Base-by-base conservation (phyloP, 2,888 invertebrate species). In the Argyra leucocephala region DNA sequence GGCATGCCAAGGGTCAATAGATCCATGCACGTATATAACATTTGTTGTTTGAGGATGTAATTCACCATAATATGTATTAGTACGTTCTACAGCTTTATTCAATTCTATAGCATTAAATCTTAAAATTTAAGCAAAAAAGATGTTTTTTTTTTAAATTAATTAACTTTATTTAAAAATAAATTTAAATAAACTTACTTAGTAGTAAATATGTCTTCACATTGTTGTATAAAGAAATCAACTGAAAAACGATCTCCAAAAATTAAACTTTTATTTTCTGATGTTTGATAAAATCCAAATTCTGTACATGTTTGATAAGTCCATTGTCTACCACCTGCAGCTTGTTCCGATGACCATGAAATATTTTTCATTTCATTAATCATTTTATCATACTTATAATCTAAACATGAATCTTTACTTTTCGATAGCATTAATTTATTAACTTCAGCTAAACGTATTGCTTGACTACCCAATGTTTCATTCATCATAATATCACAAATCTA, bases 221-320 rank as follows among this genome's bases (percentile, higher is more conserved):
- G 91, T 68, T 88, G 83, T 26, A 88, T 82, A 73, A 88, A 95
- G 78, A 90, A 95, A 66, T 88, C 84, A 0, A 89, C 77, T 0
- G 88, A 85, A 70, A 95, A 93, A 36, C 83, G 80, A 73, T 88
- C 82, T 0, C 93, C 91, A 75, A 96, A 96, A 77, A 86, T 77
- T 23, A 72, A 73, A 0, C 69, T 69, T n/a, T 72, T 72, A n/a
- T 77, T 74, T 21, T 75, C 74, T 0, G 95, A 93, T 0, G 93
- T 91, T 81, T 97, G 96, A 79, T 89, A 97, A 79, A 91, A 97
- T 26, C 96, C 96, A 76, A 96, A 97, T 78, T 97, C 97, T 1
- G 91, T 93, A 76, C 96, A 97, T 0, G 96, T 96, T 80, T 96
- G 96, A 77, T 94, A 96, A 67, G 85, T 88, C 96, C 96, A 96